These are phyloP conservation scores for Heteromormyrus szaboi DNA, from an alignment of 2,797 vertebrate species.

Conservation along the genomic window DNA sequence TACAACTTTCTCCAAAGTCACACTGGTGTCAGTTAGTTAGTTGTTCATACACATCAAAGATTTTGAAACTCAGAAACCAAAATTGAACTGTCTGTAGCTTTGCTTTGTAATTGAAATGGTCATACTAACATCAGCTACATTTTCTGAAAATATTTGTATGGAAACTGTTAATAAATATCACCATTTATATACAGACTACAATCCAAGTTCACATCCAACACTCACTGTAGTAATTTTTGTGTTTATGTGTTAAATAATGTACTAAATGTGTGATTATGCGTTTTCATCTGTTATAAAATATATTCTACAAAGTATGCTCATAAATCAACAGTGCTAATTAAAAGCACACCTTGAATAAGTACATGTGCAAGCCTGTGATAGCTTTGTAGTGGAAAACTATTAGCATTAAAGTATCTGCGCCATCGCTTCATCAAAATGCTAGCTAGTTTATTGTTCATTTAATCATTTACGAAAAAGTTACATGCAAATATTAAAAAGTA, in stretches of 20 bases:
- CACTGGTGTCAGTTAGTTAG: too few species aligned
- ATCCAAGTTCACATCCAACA: background rate
- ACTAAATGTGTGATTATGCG: background rate
- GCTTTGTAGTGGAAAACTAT: background rate
- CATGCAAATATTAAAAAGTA: background rate
- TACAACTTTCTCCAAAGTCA: background rate
- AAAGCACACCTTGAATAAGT: background rate
- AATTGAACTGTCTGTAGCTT: background rate
- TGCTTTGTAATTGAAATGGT: background rate
- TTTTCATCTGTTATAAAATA: background rate
- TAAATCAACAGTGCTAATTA: conserved; percentile 1
- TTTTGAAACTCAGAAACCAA: background rate
- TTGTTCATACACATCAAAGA: background rate
- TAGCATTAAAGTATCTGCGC: background rate
- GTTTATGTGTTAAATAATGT: background rate
- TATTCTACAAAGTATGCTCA: background rate
- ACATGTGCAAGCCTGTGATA: background rate
- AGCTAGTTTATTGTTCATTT: background rate
- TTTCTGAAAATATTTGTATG: background rate
- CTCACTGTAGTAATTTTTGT: background rate
- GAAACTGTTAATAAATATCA: background rate
- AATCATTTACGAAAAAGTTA: background rate
- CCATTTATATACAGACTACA: background rate
- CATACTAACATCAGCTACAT: background rate
- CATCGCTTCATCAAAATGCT: background rate